A percentile compares a stretch with the other conserved stretches of the same genome.
Evolutionary conservation across 2,797 vertebrate species (phyloP).

Genomic region (Dendrocincla tyrannina): DNA sequence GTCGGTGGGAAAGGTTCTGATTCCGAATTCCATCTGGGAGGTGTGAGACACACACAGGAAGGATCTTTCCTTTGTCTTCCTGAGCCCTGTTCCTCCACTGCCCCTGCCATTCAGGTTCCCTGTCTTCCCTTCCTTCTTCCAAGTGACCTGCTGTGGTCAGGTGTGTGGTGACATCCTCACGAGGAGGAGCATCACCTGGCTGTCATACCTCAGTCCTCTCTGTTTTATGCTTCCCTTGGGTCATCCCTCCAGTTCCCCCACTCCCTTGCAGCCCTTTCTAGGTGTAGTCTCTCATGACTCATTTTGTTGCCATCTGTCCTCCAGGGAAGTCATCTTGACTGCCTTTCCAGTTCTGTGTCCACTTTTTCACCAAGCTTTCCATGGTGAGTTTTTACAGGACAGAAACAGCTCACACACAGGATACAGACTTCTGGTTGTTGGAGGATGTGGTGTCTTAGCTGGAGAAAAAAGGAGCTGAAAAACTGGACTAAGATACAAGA

Average conservation of each 20-base stretch:
- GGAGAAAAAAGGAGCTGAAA: not conserved
- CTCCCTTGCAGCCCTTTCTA: not conserved
- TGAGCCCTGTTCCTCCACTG: not conserved
- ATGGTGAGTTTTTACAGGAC: not conserved
- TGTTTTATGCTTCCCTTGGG: not conserved
- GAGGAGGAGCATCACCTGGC: not conserved
- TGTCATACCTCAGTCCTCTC: not conserved
- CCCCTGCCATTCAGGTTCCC: not conserved
- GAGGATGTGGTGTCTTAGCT: not conserved
- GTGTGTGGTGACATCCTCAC: not conserved
- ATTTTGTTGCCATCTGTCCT: not conserved
- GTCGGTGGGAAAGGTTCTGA: not conserved
- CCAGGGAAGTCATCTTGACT: not conserved
- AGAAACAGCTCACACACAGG: not conserved
- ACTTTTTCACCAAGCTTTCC: not conserved
- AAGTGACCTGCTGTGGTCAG: not conserved
- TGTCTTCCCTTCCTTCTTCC: not conserved
- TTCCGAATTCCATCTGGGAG: not conserved
- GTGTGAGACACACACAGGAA: not conserved
- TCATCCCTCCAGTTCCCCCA: not conserved
- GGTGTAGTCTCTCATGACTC: not conserved
- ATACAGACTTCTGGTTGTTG: not conserved
- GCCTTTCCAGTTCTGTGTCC: not conserved
- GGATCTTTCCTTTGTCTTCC: not conserved
- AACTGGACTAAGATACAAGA: not conserved